Evolutionary conservation across 1,140 invertebrate genomes (phyloP).

Genomic region (Drosophila pruinosa): DNA sequence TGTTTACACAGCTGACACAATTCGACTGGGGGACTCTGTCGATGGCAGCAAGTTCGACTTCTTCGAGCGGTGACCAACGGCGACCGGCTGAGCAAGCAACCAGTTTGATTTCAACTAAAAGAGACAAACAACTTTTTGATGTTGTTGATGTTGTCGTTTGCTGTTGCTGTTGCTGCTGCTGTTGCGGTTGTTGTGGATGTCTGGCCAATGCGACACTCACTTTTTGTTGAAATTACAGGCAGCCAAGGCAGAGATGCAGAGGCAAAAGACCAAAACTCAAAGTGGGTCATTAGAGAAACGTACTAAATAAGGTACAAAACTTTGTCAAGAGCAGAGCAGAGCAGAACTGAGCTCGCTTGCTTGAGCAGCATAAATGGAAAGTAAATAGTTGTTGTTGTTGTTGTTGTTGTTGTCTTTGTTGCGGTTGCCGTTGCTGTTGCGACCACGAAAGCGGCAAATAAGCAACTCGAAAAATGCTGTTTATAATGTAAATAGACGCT

Average conservation of each 20-base stretch:
- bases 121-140: conserved; percentile 76
- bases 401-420: conserved; percentile 21
- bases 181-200: conserved; percentile 51
- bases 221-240: conserved; percentile 54
- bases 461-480: conserved; percentile 45
- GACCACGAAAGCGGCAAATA: conserved; percentile 41
- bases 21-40: conserved; percentile 30
- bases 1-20: conserved; percentile 78
- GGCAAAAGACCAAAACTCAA: conserved; percentile 68
- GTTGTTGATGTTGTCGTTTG: conserved; percentile 25
- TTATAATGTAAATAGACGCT: conserved; percentile 70
- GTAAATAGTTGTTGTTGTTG: conserved; percentile 56
- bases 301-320: conserved; percentile 81
- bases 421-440: conserved; percentile 39
- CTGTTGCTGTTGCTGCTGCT: conserved; percentile 28
- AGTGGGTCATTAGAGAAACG: conserved; percentile 81
- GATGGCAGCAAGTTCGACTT: conserved; percentile 19
- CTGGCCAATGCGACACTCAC: conserved; percentile 76
- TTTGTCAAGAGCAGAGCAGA: conserved; percentile 69
- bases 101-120: conserved; percentile 79
- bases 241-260: conserved; percentile 2
- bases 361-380: conserved; percentile 65
- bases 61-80: conserved; percentile 33
- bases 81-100: conserved; percentile 71
- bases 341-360: background rate